A percentile compares a stretch with the other conserved stretches of the same genome.
Conservation (phyloP, 1,140 invertebrate species). For the Drosophila sulfurigaster region DNA sequence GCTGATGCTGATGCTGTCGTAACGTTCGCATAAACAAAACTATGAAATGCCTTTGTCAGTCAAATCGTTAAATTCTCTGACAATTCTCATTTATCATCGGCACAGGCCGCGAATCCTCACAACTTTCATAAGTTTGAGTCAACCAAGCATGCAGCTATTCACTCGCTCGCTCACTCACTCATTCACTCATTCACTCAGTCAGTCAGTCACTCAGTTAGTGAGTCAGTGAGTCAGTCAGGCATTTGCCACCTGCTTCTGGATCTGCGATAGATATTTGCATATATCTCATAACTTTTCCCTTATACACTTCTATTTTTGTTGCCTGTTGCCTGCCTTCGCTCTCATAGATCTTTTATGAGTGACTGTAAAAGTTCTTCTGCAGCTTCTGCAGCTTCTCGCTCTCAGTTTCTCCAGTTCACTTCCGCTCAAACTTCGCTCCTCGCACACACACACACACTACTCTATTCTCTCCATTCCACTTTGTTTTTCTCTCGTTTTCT, state of each 20-base stretch:
- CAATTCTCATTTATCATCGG: slow-evolving; percentile 76
- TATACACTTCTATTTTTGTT: slow-evolving; percentile 34
- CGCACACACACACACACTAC: slow-evolving; percentile 13
- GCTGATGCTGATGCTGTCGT: slow-evolving; percentile 31
- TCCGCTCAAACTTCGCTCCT: slow-evolving; percentile 9
- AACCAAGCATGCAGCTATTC: slow-evolving; percentile 39
- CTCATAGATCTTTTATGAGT: slow-evolving; percentile 44
- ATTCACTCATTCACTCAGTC: slow-evolving; percentile 33
- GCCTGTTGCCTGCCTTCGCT: neutral
- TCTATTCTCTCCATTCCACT: slow-evolving; percentile 12
- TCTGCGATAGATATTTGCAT: slow-evolving; percentile 74
- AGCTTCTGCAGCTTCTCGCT: slow-evolving; percentile 17
- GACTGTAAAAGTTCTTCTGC: slow-evolving; percentile 27
- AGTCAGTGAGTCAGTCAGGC: slow-evolving; percentile 43
- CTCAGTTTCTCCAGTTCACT: slow-evolving; percentile 24
- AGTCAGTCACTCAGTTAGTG: slow-evolving; percentile 24
- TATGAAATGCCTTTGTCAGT: slow-evolving; percentile 78
- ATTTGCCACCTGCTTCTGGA: slow-evolving; percentile 70
- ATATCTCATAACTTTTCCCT: slow-evolving; percentile 69
- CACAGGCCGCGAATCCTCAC: slow-evolving; percentile 31
- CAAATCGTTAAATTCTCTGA: slow-evolving; percentile 75
- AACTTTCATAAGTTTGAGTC: slow-evolving; percentile 63
- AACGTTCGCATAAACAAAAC: slow-evolving; percentile 68
- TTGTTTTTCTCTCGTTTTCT: neutral
- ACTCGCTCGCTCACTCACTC: slow-evolving; percentile 3